phyloP scores from a whole-genome alignment of 2,113 vertebrate genomes.

The Tetrao urogallus region DNA sequence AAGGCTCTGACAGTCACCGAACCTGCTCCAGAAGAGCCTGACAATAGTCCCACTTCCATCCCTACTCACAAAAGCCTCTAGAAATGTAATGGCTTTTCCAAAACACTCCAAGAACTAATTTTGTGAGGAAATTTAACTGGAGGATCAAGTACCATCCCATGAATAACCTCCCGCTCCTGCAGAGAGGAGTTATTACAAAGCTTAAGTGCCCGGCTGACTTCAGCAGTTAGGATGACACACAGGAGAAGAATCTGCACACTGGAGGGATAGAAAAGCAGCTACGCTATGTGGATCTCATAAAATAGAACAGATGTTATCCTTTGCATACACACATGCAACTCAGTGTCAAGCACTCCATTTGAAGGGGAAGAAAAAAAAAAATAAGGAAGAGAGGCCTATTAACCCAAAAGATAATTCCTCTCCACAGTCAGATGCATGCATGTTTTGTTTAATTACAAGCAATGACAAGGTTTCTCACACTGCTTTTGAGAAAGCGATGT shows the following conservation, averaged over 20 bases:
- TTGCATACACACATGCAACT: not conserved
- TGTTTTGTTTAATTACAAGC: not conserved
- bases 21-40: not conserved
- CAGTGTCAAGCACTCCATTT: not conserved
- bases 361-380: not conserved
- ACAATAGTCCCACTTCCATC: not conserved
- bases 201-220: slow-evolving; percentile 41
- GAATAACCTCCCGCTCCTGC: slow-evolving; percentile 24
- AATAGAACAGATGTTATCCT: slow-evolving; percentile 37
- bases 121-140: slow-evolving; percentile 17
- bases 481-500: not conserved
- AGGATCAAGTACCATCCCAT: slow-evolving; percentile 16
- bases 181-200: not conserved
- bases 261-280: slow-evolving; percentile 3
- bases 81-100: not conserved
- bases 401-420: not conserved
- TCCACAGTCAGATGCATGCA: not conserved
- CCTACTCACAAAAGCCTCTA: not conserved
- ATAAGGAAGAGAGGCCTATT: not conserved
- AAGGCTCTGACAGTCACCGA: not conserved
- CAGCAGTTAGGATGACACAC: slow-evolving; percentile 29
- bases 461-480: not conserved
- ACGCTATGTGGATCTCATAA: not conserved
- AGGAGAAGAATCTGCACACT: slow-evolving; percentile 27
- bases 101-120: not conserved